Base-by-base conservation (phyloP, 2,797 vertebrate species). In the Anabacerthia variegaticeps region DNA sequence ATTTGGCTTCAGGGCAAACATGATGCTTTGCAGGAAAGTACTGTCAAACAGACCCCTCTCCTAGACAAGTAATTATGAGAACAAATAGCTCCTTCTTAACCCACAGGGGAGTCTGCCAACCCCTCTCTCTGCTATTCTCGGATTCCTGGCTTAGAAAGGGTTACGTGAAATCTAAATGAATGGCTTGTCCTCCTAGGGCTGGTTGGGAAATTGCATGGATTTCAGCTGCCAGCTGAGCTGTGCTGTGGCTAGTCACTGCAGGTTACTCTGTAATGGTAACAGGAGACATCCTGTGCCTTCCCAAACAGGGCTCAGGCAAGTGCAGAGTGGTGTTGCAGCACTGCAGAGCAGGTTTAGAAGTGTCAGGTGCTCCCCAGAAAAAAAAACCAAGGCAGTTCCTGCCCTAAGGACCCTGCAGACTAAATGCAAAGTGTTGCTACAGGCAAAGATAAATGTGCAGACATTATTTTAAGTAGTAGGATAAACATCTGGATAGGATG, bases 31-130 rank as follows among this genome's bases (percentile, higher is more conserved):
- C 96, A 97, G 93, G 66, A 80, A 96, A 85, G 91, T 76, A 88
- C 89, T 84, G 95, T 92, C 95, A 89, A 95, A 95, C 92, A 96
- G 95, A 94, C 89, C 96, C 91, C 88, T 93, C 94, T 95, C 76
- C 94, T 92, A 82, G 93, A 96, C 94, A 81, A 95, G 91, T 32
- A 88, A 96, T 95, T 96, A 92, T 1, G 30, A 84, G 94, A 96
- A 96, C 95, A 97, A 96, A 93, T 7, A 95, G 91, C 93, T 95
- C 96, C 96, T 95, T 97, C 92, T 97, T 94, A 93, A 79, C 32
- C 56, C 88, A 7, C 73, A 12, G 62, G 81, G 76, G 95, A 96
- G 89, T 67, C 88, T 94, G 93, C 95, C 96, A 96, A 75, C 19
- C 73, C 68, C 87, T 83, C 59, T 68, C 88, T 16, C 49, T 63